These are phyloP conservation scores for Sinosuthora webbiana DNA, from an alignment of 2,113 vertebrate genomes.

Conservation along the genomic window DNA sequence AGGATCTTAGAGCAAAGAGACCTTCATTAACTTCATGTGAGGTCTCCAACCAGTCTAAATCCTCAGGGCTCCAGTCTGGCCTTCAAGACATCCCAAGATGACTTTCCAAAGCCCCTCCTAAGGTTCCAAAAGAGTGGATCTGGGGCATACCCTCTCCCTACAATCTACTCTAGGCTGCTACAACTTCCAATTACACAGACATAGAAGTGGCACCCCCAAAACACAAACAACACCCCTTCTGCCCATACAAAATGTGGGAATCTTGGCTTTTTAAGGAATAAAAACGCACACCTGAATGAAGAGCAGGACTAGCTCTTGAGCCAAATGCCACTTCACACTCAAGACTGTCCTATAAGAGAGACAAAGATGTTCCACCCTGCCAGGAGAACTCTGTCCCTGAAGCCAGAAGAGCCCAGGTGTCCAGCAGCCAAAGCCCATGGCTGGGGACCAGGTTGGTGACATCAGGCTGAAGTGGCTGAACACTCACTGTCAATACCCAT, in stretches of 20 bases:
- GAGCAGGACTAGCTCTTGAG: neutral
- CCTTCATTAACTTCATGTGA: neutral
- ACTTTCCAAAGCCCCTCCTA: neutral
- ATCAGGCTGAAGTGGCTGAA: rapidly evolving
- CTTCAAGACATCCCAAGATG: neutral
- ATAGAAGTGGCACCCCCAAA: neutral
- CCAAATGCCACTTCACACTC: neutral
- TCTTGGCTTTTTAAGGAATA: neutral
- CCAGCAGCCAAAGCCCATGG: neutral
- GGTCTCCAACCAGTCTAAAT: neutral
- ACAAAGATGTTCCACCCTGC: neutral
- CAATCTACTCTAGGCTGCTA: neutral
- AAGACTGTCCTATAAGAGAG: neutral
- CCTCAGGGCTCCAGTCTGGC: neutral
- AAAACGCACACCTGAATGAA: neutral
- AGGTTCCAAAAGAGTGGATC: neutral
- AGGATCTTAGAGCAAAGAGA: neutral
- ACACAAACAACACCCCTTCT: neutral
- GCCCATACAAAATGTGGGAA: rapidly evolving
- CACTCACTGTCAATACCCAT: neutral
- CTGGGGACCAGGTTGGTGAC: rapidly evolving
- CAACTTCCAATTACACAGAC: neutral
- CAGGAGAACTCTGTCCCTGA: neutral
- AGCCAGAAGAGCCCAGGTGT: neutral
- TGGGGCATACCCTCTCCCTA: neutral